These are phyloP conservation scores for Andrena fulva DNA, from an alignment of 2,888 invertebrate species.

Conservation along the genomic window DNA sequence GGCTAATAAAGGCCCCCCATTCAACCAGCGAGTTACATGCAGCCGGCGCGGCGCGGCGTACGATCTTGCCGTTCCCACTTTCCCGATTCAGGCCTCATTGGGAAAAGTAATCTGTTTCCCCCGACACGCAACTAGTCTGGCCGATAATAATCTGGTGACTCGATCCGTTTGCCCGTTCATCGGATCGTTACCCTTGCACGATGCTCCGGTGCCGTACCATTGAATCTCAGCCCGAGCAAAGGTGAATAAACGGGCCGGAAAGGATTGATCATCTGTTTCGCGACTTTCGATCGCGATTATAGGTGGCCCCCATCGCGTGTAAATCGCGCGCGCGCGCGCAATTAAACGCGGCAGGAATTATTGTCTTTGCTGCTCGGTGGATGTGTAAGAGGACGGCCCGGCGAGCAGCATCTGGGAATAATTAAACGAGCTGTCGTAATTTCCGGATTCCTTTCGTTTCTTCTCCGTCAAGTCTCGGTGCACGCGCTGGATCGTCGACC, in stretches of 20 bases:
- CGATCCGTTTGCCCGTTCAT: constrained; percentile 37
- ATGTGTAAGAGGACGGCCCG: neutral
- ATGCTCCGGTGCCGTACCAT: constrained; percentile 1
- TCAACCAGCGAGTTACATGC: constrained; percentile 13
- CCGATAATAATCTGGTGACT: constrained; percentile 50
- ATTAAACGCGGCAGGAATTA: neutral
- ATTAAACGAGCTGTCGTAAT: constrained; percentile 22
- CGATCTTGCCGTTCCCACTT: constrained; percentile 31
- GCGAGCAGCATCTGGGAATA: constrained; percentile 20
- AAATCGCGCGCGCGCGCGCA: neutral
- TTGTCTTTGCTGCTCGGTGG: neutral
- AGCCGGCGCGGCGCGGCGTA: neutral
- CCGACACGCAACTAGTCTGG: constrained; percentile 25
- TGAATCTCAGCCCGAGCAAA: constrained; percentile 18
- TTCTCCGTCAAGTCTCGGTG: constrained; percentile 16
- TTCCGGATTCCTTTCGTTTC: constrained; percentile 21
- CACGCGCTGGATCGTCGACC: constrained; percentile 9
- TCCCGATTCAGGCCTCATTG: constrained; percentile 49
- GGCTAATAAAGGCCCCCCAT: neutral
- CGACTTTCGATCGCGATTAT: constrained; percentile 32
- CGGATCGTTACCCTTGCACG: constrained; percentile 46
- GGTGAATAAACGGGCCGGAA: constrained; percentile 37
- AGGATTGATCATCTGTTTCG: constrained; percentile 9
- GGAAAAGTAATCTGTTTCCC: constrained; percentile 52
- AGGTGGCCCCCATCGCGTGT: neutral